A percentile compares a stretch with the other conserved stretches of the same genome.
Conservation (phyloP, 2,797 vertebrate species). For the Tapirus indicus region DNA sequence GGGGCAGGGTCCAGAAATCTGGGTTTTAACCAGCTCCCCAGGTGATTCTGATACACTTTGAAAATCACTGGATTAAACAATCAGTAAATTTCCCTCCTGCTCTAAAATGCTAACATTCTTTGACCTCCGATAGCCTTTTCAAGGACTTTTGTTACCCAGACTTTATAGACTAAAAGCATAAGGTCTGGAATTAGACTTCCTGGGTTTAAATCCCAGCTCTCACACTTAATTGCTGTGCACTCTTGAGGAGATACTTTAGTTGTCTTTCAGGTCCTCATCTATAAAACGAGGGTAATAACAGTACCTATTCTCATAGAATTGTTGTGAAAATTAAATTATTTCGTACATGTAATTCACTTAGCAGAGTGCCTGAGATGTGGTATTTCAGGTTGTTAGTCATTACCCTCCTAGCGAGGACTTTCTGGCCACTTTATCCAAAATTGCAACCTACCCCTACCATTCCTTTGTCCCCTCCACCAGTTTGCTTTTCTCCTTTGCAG, state of each 20-base stretch:
- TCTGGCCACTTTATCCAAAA: not conserved
- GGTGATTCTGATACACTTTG: not conserved
- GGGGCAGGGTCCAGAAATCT: not conserved
- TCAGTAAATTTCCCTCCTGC: not conserved
- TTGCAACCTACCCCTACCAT: not conserved
- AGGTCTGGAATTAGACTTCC: not conserved
- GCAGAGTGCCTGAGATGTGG: not conserved
- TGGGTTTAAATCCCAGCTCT: not conserved
- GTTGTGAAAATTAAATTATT: not conserved
- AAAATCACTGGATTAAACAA: conserved; percentile 10
- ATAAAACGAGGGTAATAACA: not conserved
- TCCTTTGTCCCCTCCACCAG: not conserved
- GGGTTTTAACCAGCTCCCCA: not conserved
- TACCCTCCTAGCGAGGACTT: not conserved
- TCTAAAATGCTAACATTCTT: conserved; percentile 19
- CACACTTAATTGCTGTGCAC: not conserved
- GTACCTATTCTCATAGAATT: not conserved
- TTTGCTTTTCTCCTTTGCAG: not conserved
- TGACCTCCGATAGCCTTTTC: not conserved
- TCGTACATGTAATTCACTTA: not conserved
- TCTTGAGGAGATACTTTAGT: not conserved
- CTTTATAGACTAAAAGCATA: not conserved
- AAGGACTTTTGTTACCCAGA: not conserved
- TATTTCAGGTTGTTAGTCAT: not conserved
- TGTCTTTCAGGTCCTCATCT: not conserved